Percentiles rank a stretch among this genome's conserved stretches.
These are phyloP conservation scores for Parotia lawesii DNA, from an alignment of 2,113 vertebrate genomes.

Conservation along the genomic window DNA sequence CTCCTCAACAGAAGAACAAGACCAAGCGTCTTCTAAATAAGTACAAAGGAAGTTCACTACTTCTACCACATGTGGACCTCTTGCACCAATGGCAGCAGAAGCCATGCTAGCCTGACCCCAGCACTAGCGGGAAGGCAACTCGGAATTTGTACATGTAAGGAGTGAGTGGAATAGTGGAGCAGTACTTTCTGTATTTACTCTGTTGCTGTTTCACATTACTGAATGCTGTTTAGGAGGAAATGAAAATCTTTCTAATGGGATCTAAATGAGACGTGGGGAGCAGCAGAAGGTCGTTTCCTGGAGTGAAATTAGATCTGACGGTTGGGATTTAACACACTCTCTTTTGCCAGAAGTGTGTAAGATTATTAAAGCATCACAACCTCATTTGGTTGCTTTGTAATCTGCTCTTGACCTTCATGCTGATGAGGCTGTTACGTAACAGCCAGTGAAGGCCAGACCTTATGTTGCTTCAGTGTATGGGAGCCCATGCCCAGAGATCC, in stretches of 20 bases:
- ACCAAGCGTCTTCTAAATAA: not conserved
- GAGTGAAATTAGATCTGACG: not conserved
- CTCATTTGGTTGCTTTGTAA: slow-evolving; percentile 17
- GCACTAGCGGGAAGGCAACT: not conserved
- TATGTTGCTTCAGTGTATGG: not conserved
- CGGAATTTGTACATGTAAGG: not conserved
- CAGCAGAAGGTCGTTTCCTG: not conserved
- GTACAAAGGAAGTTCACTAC: not conserved
- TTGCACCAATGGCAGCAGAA: not conserved
- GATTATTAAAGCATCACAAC: slow-evolving; percentile 5
- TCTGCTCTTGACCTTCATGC: not conserved
- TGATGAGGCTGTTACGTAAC: not conserved
- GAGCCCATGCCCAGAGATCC: not conserved
- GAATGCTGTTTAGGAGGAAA: not conserved
- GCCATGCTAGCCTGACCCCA: not conserved
- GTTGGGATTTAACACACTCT: slow-evolving; percentile 10
- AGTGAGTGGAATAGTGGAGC: not conserved
- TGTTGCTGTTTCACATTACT: not conserved
- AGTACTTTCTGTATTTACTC: not conserved
- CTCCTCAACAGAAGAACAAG: not conserved
- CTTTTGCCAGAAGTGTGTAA: not conserved
- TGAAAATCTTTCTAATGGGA: not conserved
- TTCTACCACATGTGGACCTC: not conserved
- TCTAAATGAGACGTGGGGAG: not conserved
- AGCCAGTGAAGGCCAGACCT: not conserved